These are phyloP conservation scores for Phorcus lineatus DNA, from an alignment of 2,888 invertebrate species.

Conservation along the genomic window DNA sequence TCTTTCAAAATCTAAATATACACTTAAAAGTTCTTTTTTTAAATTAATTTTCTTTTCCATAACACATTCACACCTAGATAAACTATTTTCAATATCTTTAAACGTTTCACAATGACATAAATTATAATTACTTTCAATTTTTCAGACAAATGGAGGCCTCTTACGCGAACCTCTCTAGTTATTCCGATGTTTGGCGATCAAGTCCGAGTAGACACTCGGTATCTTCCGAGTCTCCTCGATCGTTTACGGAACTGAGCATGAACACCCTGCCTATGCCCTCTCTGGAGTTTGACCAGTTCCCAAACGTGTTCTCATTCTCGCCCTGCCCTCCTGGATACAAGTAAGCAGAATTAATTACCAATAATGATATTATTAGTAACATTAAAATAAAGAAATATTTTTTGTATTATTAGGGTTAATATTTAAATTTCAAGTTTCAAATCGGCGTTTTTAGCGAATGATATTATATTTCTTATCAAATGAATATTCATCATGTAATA, in stretches of 20 bases:
- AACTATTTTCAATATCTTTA: too few species aligned
- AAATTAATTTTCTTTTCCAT: too few species aligned
- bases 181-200: constrained; percentile 43
- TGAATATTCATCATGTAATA: too few species aligned
- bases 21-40: too few species aligned
- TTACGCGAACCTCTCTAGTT: constrained; percentile 35
- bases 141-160: constrained; percentile 37
- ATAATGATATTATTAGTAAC: neutral
- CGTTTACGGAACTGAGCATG: constrained; percentile 45
- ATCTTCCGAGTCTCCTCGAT: constrained; percentile 36
- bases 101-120: too few species aligned
- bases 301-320: constrained; percentile 90
- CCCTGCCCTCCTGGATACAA: constrained; percentile 83
- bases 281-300: constrained; percentile 89
- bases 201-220: constrained; percentile 34
- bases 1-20: too few species aligned
- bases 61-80: too few species aligned
- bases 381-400: too few species aligned
- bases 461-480: too few species aligned
- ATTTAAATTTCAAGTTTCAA: too few species aligned
- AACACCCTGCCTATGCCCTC: constrained; percentile 84
- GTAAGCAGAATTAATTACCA: constrained; percentile 43
- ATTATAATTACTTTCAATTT: neutral
- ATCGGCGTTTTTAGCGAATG: too few species aligned
- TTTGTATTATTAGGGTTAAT: too few species aligned